Conservation (phyloP, 1,140 invertebrate genomes). For the Musca vetustissima region DNA sequence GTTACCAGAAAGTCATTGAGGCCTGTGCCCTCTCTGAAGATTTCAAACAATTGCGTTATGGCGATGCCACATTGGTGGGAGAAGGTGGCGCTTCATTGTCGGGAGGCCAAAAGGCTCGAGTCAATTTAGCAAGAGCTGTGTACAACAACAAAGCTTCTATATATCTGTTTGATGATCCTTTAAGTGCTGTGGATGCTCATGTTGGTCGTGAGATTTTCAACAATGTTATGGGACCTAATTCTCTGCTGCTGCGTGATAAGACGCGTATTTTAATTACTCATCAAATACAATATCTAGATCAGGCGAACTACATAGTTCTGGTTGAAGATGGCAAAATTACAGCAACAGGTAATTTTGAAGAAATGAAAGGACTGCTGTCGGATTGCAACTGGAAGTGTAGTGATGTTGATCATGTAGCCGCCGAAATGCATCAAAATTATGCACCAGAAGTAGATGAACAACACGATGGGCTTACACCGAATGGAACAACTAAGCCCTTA, state of each 20-base stretch:
- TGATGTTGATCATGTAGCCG: conserved; percentile 35
- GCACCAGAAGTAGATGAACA: conserved; percentile 38
- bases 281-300: conserved; percentile 77
- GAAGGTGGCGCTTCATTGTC: conserved; percentile 74
- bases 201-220: conserved; percentile 72
- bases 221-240: conserved; percentile 61
- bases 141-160: conserved; percentile 63
- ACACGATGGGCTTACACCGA: not conserved
- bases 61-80: conserved; percentile 77
- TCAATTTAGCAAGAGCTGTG: conserved; percentile 63
- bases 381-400: conserved; percentile 58
- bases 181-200: conserved; percentile 79
- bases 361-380: conserved; percentile 58
- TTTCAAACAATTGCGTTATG: conserved; percentile 62
- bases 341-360: conserved; percentile 61
- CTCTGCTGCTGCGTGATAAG: conserved; percentile 59
- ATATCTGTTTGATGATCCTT: conserved; percentile 78
- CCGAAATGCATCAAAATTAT: conserved; percentile 38
- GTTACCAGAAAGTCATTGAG: conserved; percentile 63
- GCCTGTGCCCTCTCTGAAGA: conserved; percentile 63
- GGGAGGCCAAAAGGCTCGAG: conserved; percentile 79
- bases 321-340: conserved; percentile 68
- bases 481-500: not conserved
- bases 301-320: conserved; percentile 75
- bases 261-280: conserved; percentile 81